A percentile compares a stretch with the other conserved stretches of the same genome.
These are phyloP conservation scores for Lacanobia oleracea DNA, from an alignment of 2,888 invertebrate genomes.

Conservation along the genomic window DNA sequence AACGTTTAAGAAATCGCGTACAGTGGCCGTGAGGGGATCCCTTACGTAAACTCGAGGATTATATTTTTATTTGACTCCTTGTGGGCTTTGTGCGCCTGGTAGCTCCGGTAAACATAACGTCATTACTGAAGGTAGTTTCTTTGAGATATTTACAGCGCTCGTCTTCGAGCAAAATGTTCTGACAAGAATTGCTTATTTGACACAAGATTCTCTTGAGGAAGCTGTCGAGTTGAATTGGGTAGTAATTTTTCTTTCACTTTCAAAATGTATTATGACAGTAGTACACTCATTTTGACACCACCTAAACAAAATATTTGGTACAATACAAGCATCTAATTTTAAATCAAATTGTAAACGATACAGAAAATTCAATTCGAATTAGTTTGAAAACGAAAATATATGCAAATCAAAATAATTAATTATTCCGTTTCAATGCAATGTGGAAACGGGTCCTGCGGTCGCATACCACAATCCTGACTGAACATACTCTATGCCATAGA, in stretches of 20 bases:
- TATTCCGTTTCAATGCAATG: conserved; percentile 30
- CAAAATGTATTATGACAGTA: neutral
- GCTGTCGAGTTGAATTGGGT: neutral
- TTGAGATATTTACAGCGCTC: conserved; percentile 45
- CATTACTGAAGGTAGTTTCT: conserved; percentile 44
- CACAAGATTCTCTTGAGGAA: neutral
- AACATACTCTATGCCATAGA: conserved; percentile 1
- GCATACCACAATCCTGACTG: conserved; percentile 25
- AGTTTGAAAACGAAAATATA: conserved; percentile 11
- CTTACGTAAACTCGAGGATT: conserved; percentile 52
- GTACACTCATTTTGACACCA: neutral
- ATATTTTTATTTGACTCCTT: conserved; percentile 55
- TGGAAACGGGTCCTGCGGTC: conserved; percentile 29
- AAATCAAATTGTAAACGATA: neutral
- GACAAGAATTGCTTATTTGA: conserved; percentile 42
- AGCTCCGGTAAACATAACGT: conserved; percentile 38
- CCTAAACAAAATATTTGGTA: too few relatives aligned
- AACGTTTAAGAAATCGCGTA: conserved; percentile 35
- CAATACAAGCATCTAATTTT: neutral
- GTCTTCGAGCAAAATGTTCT: conserved; percentile 32
- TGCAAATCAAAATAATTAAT: conserved; percentile 12
- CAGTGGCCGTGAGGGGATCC: conserved; percentile 43
- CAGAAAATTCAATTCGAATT: neutral
- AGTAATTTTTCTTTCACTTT: neutral
- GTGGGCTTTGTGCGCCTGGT: conserved; percentile 46